These are phyloP conservation scores for Drosophila yakuba DNA, from an alignment of 1,140 invertebrate species.

Conservation along the genomic window DNA sequence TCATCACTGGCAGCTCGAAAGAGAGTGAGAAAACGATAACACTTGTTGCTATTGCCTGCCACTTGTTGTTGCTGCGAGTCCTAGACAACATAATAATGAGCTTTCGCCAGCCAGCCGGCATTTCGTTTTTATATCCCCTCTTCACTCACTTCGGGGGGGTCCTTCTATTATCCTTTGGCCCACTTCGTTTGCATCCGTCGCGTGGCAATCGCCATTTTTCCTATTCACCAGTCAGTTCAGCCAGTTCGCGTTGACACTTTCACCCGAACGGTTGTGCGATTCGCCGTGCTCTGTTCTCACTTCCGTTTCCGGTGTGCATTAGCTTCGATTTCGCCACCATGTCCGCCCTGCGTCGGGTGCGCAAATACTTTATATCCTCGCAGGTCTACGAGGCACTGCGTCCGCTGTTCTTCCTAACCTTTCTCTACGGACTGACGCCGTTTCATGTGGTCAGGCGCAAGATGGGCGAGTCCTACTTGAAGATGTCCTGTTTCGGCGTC, in stretches of 20 bases:
- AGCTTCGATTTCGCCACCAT: conserved; percentile 21
- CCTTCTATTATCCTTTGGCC: conserved; percentile 17
- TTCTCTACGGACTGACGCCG: conserved; percentile 68
- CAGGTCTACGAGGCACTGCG: conserved; percentile 77
- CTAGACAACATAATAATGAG: conserved; percentile 60
- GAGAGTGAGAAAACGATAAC: conserved; percentile 3
- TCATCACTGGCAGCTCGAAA: background rate
- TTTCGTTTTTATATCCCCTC: conserved; percentile 27
- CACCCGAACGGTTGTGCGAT: conserved; percentile 52
- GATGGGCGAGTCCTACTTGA: conserved; percentile 66
- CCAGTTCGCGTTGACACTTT: conserved; percentile 61
- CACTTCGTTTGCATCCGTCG: conserved; percentile 37
- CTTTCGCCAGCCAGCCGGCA: conserved; percentile 24
- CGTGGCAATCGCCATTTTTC: conserved; percentile 24
- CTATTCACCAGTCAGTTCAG: conserved; percentile 20
- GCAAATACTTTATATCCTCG: conserved; percentile 74
- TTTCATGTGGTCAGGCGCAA: conserved; percentile 67
- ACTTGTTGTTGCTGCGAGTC: conserved; percentile 45
- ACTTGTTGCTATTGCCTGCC: conserved; percentile 35
- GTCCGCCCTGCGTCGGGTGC: conserved; percentile 60
- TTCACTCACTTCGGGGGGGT: background rate
- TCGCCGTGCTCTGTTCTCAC: conserved; percentile 12
- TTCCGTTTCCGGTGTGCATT: conserved; percentile 20
- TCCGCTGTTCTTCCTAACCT: conserved; percentile 71
- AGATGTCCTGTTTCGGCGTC: conserved; percentile 65